Conservation (phyloP, 1,140 invertebrate genomes). For the Yoshiicerus persimilis region DNA sequence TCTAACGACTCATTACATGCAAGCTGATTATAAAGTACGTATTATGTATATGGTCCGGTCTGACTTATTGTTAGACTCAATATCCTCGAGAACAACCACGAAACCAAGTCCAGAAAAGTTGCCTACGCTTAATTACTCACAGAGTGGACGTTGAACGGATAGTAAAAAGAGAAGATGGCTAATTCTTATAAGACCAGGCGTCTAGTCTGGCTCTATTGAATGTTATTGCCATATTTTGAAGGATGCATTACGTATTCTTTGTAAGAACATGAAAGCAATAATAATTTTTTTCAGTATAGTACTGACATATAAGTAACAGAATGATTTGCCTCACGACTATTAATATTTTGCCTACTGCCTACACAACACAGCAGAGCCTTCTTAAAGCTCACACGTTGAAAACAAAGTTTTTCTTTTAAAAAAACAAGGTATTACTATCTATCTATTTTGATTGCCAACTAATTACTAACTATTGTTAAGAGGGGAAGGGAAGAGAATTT, state of each 20-base stretch:
- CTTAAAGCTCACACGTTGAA: background rate
- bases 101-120: background rate
- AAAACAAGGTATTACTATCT: background rate
- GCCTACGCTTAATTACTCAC: background rate
- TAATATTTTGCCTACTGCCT: background rate
- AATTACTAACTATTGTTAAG: background rate
- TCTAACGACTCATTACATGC: background rate
- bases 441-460: background rate
- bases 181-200: background rate
- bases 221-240: background rate
- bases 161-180: background rate
- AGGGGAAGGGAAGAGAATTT: background rate
- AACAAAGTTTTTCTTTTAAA: background rate
- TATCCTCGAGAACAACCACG: background rate
- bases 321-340: background rate
- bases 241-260: background rate
- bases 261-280: background rate
- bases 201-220: background rate
- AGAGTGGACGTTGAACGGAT: background rate
- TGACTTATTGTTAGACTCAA: background rate
- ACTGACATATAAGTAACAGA: background rate
- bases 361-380: background rate
- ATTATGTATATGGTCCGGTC: background rate
- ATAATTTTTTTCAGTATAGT: background rate
- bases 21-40: conserved; percentile 12